Evolutionary conservation across 1,140 invertebrate species (phyloP), one percentile per base, ranked within the genome.

Genomic region (Diorhabda elongata): DNA sequence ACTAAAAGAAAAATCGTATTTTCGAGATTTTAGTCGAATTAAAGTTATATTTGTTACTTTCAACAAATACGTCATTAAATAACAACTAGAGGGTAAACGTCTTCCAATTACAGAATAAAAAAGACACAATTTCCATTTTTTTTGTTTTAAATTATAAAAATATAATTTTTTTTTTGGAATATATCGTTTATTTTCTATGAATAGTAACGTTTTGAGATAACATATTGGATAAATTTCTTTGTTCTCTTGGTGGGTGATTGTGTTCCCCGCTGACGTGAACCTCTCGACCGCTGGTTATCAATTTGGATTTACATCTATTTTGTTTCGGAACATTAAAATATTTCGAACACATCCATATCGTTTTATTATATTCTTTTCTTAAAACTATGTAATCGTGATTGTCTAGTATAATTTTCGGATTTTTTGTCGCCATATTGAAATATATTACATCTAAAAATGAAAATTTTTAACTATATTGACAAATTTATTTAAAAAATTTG

Each of bases 391-490:
- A 77, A 47, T 75, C 71, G 65, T 75, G 69, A 41, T 75, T 71
- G 9, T 77, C 73, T n/a, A 75, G 62, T 7, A 77, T 75, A 45
- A 77, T 75, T 68, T 77, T 77, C 4, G 75, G 75, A 47, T 75
- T 73, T 69, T 77, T 77, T 42, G 73, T 72, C 7, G 72, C 75
- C 59, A 75, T 67, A 26, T 77, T 74, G 63, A 77, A 77, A 58
- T 75, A 71, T 56, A 77, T 75, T 9, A 59, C 69, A 71, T 68
- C 75, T 77, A 69, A 70, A 75, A 75, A 6, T 26, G 26, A 26
- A 26, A 26, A 26, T 26, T 26, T 26, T 26, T 26, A 26, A 26
- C 26, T 26, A 1, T 26, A 26, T 26, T 26, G 26, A 26, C 1
- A 26, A 26, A 26, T 56, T 56, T 56, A n/a, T n/a, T 56, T 7